Evolutionary conservation across 1,140 invertebrate species (phyloP).

Genomic region (Temnothorax nylanderi): DNA sequence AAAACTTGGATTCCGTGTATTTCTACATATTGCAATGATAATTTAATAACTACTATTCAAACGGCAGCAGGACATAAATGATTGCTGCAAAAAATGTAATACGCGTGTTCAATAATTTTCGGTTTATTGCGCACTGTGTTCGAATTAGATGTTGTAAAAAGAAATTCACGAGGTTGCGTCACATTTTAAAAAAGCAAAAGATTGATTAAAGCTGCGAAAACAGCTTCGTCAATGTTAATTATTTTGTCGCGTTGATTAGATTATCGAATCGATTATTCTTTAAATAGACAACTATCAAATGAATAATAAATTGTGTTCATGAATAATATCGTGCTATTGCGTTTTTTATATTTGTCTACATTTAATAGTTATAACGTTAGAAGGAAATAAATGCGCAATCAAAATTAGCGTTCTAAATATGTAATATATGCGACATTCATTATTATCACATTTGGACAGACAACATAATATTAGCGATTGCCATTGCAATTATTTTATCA

Average conservation of each 20-base stretch:
- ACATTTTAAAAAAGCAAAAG: background rate
- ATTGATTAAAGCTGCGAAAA: background rate
- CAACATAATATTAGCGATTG: background rate
- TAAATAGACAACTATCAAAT: background rate
- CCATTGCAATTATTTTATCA: background rate
- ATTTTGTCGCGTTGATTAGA: background rate
- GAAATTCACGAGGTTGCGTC: background rate
- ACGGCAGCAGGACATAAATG: background rate
- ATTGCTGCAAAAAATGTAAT: background rate
- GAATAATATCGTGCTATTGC: background rate
- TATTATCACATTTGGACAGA: background rate
- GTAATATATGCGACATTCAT: background rate
- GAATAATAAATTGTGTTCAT: background rate
- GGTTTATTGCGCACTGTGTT: background rate
- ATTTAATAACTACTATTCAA: background rate
- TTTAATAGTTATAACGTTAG: background rate
- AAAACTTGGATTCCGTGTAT: background rate
- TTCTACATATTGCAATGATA: background rate
- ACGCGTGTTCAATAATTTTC: background rate
- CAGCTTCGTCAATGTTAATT: background rate
- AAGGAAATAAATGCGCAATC: background rate
- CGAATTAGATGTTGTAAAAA: background rate
- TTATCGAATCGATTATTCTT: background rate
- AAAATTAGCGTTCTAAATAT: background rate
- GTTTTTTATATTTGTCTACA: background rate